Conservation (phyloP, 1,140 invertebrate species). For the Phymastichus coffea region DNA sequence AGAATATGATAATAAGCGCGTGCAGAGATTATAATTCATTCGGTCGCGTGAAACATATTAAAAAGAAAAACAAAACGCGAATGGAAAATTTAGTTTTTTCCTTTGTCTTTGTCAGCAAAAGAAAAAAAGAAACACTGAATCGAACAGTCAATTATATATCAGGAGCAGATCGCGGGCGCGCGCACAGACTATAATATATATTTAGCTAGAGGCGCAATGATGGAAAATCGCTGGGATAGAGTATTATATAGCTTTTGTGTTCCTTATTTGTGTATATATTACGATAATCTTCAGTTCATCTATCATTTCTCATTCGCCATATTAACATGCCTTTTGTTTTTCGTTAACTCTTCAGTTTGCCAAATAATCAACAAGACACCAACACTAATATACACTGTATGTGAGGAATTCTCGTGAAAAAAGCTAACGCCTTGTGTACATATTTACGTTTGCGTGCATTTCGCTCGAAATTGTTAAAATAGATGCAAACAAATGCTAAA, state of each 20-base stretch:
- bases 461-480: no score
- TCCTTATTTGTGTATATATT: neutral
- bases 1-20: no score
- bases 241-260: conserved; percentile 5
- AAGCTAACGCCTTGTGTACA: conserved; percentile 24
- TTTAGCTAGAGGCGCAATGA: conserved; percentile 24
- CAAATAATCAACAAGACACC: conserved; percentile 15
- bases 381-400: conserved; percentile 17
- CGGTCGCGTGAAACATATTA: no score
- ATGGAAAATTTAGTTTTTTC: no score
- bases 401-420: no score
- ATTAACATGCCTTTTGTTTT: conserved; percentile 2
- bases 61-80: no score
- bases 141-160: conserved; percentile 19
- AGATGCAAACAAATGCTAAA: no score
- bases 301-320: conserved; percentile 12
- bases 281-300: neutral
- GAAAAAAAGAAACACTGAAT: no score
- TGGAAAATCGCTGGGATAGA: conserved; percentile 24
- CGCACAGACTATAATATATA: no score
- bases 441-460: conserved; percentile 21
- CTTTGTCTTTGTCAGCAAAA: no score
- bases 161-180: neutral
- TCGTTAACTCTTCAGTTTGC: conserved; percentile 1
- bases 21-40: no score